Base-by-base conservation (phyloP, 2,888 invertebrate species). In the Silvanus unidentatus region DNA sequence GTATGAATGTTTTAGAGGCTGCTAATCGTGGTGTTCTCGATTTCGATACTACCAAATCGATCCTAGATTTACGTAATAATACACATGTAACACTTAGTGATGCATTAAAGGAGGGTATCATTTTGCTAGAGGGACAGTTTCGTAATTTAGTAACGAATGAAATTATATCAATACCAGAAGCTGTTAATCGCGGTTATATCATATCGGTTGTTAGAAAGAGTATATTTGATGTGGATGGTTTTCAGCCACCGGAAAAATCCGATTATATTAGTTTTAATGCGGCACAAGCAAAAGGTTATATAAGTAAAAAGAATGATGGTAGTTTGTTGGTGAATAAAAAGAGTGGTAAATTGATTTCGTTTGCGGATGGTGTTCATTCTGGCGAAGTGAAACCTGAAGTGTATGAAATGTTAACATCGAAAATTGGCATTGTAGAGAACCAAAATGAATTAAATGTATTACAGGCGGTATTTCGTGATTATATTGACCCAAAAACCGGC, bases 211-310 rank as follows among this genome's bases (percentile, higher is more conserved):
- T 86, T 3, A 86, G 89, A 66, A 86, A 86, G 69, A 89, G 90
- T 1, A 87, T 95, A 57, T 95, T 95, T 66, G 88, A 93, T 68
- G 90, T 96, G 49, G 92, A 93, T 58, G 94, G 88, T 43, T 89
- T 94, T 65, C 86, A 85, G 65, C 88, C 91, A 70, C 84, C 87
- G 1, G 79, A 84, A 60, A 86, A 86, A 40, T 84, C 82, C 29
- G 88, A 89, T 64, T 88, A 85, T 64, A 78, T 93, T 58, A 89
- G 89, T 54, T 86, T 93, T 61, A 92, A 91, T 70, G 77, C 81
- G 48, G 91, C 92, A 30, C 73, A 87, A 49, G 79, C 83, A 46
- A 86, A 85, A 62, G 88, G 87, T 53, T 76, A 86, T 63, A 76
- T 94, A 38, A 84, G 86, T 66, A 80, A 83, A 61, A 85, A 82